Percentiles rank a stretch among this genome's conserved stretches.
These are phyloP conservation scores for Psittacus erithacus DNA, from an alignment of 2,113 vertebrate species.

Conservation along the genomic window DNA sequence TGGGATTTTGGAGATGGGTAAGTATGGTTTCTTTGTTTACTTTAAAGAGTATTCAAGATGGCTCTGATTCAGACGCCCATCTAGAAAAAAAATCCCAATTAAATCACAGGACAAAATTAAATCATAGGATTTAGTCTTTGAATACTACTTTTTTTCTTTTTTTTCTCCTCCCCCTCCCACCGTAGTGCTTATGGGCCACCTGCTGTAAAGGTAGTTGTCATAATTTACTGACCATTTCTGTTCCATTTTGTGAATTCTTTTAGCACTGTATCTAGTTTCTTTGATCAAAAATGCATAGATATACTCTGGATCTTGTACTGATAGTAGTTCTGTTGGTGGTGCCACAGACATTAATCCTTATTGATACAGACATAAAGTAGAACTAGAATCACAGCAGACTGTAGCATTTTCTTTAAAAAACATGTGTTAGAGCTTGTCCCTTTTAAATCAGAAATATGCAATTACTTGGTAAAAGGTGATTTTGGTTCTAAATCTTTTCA, in stretches of 20 bases:
- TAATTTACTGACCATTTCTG: not conserved
- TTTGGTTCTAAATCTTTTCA: not conserved
- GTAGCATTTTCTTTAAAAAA: not conserved
- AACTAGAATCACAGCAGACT: not conserved
- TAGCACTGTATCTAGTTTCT: not conserved
- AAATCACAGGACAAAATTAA: not conserved
- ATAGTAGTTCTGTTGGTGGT: not conserved
- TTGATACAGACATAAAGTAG: not conserved
- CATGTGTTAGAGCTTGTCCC: not conserved
- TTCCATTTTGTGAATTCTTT: not conserved
- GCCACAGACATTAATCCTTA: not conserved
- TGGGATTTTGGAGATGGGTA: slow-evolving; percentile 92
- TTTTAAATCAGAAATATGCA: not conserved
- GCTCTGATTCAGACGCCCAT: not conserved
- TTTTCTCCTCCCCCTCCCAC: not conserved
- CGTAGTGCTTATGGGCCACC: not conserved
- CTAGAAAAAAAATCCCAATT: not conserved
- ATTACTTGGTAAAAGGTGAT: not conserved
- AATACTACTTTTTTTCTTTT: not conserved
- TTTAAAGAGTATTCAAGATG: not conserved
- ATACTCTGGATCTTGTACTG: not conserved
- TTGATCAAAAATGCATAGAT: not conserved
- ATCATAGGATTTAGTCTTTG: not conserved
- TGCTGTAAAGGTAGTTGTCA: not conserved
- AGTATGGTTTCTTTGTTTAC: not conserved